Conservation (phyloP, 2,113 vertebrate genomes). For the Myotis yumanensis region DNA sequence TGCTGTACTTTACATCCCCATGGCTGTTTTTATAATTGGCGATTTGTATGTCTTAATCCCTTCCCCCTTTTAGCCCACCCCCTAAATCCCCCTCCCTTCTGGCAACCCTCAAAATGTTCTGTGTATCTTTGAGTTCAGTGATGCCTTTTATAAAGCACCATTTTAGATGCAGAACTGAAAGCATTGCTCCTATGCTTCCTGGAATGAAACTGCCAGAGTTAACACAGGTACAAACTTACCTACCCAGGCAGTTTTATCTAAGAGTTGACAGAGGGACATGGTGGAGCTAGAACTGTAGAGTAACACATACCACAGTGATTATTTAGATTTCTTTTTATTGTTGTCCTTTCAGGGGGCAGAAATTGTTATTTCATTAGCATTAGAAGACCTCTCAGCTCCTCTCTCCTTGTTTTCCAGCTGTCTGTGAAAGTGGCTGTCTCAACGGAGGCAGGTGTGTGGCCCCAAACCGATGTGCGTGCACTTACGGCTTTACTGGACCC, state of each 20-base stretch:
- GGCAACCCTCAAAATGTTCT: not conserved
- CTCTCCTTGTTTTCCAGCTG: conserved; percentile 86
- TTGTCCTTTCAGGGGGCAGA: not conserved
- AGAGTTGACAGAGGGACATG: not conserved
- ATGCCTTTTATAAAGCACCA: not conserved
- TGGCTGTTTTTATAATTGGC: not conserved
- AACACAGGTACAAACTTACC: not conserved
- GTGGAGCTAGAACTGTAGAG: not conserved
- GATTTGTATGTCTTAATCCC: not conserved
- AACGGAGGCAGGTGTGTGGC: conserved; percentile 97
- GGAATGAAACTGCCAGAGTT: not conserved
- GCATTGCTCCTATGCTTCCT: not conserved
- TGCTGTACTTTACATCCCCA: too few relatives aligned
- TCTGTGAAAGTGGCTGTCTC: conserved; percentile 96
- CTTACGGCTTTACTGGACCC: conserved; percentile 97
- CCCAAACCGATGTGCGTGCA: conserved; percentile 96
- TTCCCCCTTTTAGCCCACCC: not conserved
- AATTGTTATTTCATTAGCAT: not conserved
- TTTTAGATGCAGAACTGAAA: not conserved
- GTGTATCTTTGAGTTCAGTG: not conserved
- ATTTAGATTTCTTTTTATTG: not conserved
- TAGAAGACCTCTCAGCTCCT: not conserved
- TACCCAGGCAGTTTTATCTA: not conserved
- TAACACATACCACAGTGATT: not conserved
- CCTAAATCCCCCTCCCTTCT: not conserved